Conservation (phyloP, 2,797 vertebrate genomes). For the Sebastes alutus region DNA sequence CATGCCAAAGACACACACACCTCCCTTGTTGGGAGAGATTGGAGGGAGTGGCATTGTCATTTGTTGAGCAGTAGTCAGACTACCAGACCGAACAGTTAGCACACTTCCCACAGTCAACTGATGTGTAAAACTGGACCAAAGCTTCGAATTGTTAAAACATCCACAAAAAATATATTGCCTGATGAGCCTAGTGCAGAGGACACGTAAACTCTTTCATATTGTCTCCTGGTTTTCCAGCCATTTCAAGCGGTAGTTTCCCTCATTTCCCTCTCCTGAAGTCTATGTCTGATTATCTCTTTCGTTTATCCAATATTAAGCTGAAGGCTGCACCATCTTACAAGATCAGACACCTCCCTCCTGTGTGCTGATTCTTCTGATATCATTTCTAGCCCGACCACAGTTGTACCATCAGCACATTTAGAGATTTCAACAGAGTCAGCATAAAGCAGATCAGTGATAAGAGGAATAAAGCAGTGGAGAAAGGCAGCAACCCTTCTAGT, state of each 20-base stretch:
- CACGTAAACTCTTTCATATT: background rate
- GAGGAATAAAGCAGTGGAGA: background rate
- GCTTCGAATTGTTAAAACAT: background rate
- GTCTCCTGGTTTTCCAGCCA: background rate
- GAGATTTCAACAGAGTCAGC: background rate
- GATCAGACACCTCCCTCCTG: background rate
- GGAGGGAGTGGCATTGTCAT: too few species aligned
- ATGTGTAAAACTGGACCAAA: background rate
- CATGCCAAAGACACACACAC: too few species aligned
- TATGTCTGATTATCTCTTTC: background rate
- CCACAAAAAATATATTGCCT: background rate
- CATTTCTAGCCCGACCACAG: background rate
- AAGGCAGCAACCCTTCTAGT: background rate
- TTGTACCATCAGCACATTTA: background rate
- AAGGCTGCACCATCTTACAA: background rate
- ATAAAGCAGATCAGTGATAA: background rate
- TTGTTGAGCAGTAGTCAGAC: background rate
- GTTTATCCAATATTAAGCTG: background rate
- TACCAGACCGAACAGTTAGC: background rate
- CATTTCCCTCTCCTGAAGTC: background rate
- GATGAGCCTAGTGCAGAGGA: background rate
- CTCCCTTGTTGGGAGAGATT: too few species aligned
- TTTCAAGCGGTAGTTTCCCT: background rate
- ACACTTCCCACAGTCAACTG: background rate
- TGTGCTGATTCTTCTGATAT: background rate